Evolutionary conservation across 1,140 invertebrate genomes (phyloP), one percentile per base, ranked within the genome.

Genomic region (Acromyrmex heyeri): DNA sequence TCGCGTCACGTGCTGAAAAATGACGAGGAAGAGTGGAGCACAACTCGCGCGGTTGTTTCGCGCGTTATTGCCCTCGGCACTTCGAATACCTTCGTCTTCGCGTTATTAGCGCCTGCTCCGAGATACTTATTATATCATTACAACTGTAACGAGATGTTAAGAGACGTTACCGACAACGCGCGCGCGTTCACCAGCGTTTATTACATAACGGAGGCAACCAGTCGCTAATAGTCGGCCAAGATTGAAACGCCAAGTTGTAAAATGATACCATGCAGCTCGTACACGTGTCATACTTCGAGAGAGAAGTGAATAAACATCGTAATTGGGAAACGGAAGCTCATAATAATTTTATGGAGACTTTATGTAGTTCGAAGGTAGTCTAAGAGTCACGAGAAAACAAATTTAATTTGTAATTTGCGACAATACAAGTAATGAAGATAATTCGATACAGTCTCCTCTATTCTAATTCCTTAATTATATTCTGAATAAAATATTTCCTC

Each of bases 71-170:
- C 73, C 50, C 44, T 64, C 73, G 72, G 64, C 75, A 27, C 65
- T 69, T 44, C 12, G 75, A 67, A 67, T 70, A 55, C 53, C 62
- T 70, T 72, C 30, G 44, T 16, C 78, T 81, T 82, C 7, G 53
- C 55, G 78, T 82, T 82, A 86, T 86, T 82, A 61, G 55, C 78
- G 53, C 48, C 16, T 8, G 59, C 61, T 78, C 27, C 61, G n/a
- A 76, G 48, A 85, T 85, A 85, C 73, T 78, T 78, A 85, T 85
- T 85, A 85, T 76, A 85, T 78, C 73, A 78, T 78, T 85, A 85
- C 59, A 78, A 65, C 59, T 85, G 27, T 85, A 78, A 85, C 73
- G 50, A 77, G 82, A 85, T 78, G 82, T 65, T 85, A 85, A 85
- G 73, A 48, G 50, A 65, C 53, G 82, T 65, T 85, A 65, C 62